Evolutionary conservation across 1,140 invertebrate species (phyloP).

Genomic region (Sipha flava): DNA sequence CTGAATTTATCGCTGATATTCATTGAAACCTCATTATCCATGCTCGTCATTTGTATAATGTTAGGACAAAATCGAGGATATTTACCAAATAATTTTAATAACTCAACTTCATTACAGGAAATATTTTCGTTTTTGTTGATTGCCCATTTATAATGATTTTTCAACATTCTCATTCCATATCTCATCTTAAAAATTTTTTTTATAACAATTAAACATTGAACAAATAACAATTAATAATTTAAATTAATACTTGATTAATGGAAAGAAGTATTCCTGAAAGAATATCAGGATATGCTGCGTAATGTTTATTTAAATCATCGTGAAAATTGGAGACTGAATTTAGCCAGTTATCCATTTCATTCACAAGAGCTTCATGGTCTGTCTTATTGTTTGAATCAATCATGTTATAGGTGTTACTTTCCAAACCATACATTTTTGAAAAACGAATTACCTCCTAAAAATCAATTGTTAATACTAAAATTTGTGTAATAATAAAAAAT

Average conservation of each 20-base stretch:
- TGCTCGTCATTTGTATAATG: not conserved
- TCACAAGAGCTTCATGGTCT: not conserved
- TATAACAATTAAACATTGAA: not conserved
- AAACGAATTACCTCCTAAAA: conserved; percentile 6
- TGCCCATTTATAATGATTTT: not conserved
- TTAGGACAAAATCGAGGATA: conserved; percentile 5
- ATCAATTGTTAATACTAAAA: not conserved
- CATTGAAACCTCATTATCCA: not conserved
- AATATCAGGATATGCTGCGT: conserved; percentile 57
- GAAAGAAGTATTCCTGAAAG: conserved; percentile 53
- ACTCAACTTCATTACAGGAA: not conserved
- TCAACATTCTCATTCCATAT: conserved; percentile 26
- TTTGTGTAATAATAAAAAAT: not conserved
- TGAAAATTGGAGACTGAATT: conserved; percentile 51
- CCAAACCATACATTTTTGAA: conserved; percentile 9
- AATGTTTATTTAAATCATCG: conserved; percentile 49
- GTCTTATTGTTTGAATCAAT: not conserved
- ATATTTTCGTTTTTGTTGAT: not conserved
- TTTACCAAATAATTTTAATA: conserved; percentile 16
- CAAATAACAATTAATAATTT: not conserved
- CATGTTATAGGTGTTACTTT: not conserved
- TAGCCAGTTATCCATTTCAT: conserved; percentile 50
- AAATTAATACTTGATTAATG: conserved; percentile 50
- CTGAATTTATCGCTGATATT: conserved; percentile 13
- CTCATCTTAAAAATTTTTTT: not conserved